Conservation (phyloP, 2,888 invertebrate genomes). For the Xestia sexstrigata region DNA sequence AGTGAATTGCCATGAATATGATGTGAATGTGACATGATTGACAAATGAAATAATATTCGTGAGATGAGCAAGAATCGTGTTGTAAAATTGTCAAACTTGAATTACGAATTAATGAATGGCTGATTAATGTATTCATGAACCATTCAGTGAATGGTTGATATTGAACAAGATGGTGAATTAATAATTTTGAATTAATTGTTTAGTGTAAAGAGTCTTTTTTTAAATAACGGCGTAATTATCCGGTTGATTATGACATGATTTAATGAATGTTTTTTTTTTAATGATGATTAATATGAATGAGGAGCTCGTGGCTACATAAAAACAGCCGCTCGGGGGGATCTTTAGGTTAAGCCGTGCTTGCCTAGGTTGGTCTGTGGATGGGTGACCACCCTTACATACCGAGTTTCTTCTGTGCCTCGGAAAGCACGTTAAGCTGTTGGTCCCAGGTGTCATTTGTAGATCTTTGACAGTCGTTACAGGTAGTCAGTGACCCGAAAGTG, state of each 20-base stretch:
- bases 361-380: too few species aligned
- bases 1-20: not conserved
- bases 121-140: not conserved
- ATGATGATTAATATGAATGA: not conserved
- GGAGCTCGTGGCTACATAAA: too few species aligned
- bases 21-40: not conserved
- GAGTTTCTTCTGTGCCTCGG: too few species aligned
- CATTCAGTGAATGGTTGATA: not conserved
- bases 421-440: too few species aligned
- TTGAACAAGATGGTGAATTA: not conserved
- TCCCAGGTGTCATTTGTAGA: too few species aligned
- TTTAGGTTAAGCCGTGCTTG: too few species aligned
- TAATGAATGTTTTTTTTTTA: not conserved
- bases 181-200: not conserved
- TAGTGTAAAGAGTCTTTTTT: not conserved
- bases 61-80: conserved; percentile 1
- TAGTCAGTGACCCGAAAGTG: too few species aligned
- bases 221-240: not conserved
- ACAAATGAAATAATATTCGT: not conserved
- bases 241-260: not conserved
- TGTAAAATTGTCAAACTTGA: accelerated
- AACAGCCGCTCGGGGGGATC: too few species aligned
- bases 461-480: too few species aligned
- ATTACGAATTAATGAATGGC: not conserved
- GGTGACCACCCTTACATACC: too few species aligned